Base-by-base conservation (phyloP, 2,113 vertebrate species). In the Eleginops maclovinus region DNA sequence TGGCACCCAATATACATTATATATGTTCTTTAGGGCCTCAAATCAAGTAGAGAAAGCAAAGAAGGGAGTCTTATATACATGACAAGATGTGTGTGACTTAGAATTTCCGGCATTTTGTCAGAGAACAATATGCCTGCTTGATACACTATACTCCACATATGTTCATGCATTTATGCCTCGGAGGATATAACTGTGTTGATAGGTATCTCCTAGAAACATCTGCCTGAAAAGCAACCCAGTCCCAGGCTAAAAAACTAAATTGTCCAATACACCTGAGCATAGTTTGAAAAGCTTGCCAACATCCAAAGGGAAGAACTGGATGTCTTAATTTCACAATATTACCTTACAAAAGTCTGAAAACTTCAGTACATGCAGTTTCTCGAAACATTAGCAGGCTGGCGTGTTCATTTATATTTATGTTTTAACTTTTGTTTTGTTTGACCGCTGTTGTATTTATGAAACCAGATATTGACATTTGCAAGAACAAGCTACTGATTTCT, bases 291-390 rank as follows among this genome's bases (percentile, higher is more conserved):
- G 79, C 77, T 67, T 75, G 31, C 82, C 59, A 65, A 71, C 66
- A 65, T 84, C 73, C 60, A 46, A 74, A 17, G 70, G 72, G 75
- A 85, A 76, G 63, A 79, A 76, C 40, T 9, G 24, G 58, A 88
- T 53, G 67, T 88, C 89, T 89, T 88, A 75, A 90, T 92, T 82
- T 85, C 58, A 59, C 56, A 67, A 28, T 75, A 63, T 89, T 86
- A 60, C 65, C 60, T 31, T 21, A 71, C 44, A 50, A 72, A 85
- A 73, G 63, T 40, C 54, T 49, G 67, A n/a, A 49, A 69, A 58
- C 13, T 66, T 50, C 4, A 59, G 31, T 16, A 53, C 22, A 51
- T 55, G 40, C 24, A 2, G 14, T 58, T 47, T 65, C 16, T 10
- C 8, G 24, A 59, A 79, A 41, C n/a, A 17, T 84, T 51, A 67